Conservation (phyloP, 2,888 invertebrate species). For the Drosophila algonquin region DNA sequence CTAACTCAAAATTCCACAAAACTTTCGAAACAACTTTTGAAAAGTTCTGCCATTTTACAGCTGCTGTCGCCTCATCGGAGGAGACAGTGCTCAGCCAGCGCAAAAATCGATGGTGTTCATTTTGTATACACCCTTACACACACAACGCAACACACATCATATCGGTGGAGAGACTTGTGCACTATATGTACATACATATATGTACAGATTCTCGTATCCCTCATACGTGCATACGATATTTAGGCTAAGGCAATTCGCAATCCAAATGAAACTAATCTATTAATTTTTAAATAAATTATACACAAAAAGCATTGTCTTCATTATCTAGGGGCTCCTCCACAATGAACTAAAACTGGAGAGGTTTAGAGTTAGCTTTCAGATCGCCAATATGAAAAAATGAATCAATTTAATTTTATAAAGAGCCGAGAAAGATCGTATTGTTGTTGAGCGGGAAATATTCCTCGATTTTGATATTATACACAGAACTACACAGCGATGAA, state of each 20-base stretch:
- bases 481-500: not conserved
- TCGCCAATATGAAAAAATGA: too few relatives aligned
- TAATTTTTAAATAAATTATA: slow-evolving; percentile 41
- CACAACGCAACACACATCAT: slow-evolving; percentile 22
- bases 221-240: slow-evolving; percentile 41
- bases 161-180: slow-evolving; percentile 59
- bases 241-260: slow-evolving; percentile 38
- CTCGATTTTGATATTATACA: too few relatives aligned
- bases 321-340: not conserved
- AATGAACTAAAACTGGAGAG: too few relatives aligned
- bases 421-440: too few relatives aligned
- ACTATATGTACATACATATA: slow-evolving; percentile 59
- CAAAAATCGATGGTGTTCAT: slow-evolving; percentile 72
- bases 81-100: slow-evolving; percentile 56
- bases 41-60: slow-evolving; percentile 69
- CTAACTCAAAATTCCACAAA: slow-evolving; percentile 77
- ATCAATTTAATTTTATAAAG: too few relatives aligned
- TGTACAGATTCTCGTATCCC: slow-evolving; percentile 31
- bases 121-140: slow-evolving; percentile 46
- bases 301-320: not conserved
- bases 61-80: slow-evolving; percentile 44
- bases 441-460: too few relatives aligned
- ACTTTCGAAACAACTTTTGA: slow-evolving; percentile 46
- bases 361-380: too few relatives aligned
- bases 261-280: slow-evolving; percentile 39